phyloP scores from a whole-genome alignment of 2,888 invertebrate species.

The Petrophora chlorosata region DNA sequence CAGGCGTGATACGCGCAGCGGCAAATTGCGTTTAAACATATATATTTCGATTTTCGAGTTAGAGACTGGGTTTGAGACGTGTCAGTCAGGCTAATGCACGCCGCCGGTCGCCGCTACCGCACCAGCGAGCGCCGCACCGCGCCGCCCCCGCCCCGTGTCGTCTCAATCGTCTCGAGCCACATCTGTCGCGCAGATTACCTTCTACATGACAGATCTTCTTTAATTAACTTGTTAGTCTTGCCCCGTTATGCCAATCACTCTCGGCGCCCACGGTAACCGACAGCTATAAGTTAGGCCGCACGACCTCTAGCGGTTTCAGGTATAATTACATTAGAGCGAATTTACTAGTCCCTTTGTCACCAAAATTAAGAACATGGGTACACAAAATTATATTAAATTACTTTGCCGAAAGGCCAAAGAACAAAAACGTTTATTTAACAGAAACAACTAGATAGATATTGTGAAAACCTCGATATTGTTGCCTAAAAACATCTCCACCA shows the following conservation, averaged over 20 bases:
- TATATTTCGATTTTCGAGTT: slow-evolving; percentile 41
- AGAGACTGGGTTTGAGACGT: slow-evolving; percentile 43
- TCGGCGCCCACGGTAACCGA: slow-evolving; percentile 16
- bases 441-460: slow-evolving; percentile 15
- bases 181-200: slow-evolving; percentile 41
- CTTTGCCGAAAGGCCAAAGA: slow-evolving; percentile 26
- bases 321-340: slow-evolving; percentile 36
- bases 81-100: slow-evolving; percentile 35
- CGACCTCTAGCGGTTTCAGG: slow-evolving; percentile 34
- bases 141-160: slow-evolving; percentile 9
- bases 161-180: slow-evolving; percentile 14
- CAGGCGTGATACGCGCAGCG: slow-evolving; percentile 35
- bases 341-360: slow-evolving; percentile 39
- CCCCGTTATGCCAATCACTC: slow-evolving; percentile 33
- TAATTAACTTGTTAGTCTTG: slow-evolving; percentile 66
- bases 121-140: neutral
- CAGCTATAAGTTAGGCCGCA: slow-evolving; percentile 32
- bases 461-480: slow-evolving; percentile 16
- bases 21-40: slow-evolving; percentile 45
- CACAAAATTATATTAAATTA: slow-evolving; percentile 34
- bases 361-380: slow-evolving; percentile 35
- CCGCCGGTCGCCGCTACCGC: neutral
- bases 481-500: slow-evolving; percentile 18
- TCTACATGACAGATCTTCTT: slow-evolving; percentile 55
- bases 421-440: slow-evolving; percentile 24